Conservation (phyloP, 2,888 invertebrate genomes). For the Ceratothoa steindachneri region DNA sequence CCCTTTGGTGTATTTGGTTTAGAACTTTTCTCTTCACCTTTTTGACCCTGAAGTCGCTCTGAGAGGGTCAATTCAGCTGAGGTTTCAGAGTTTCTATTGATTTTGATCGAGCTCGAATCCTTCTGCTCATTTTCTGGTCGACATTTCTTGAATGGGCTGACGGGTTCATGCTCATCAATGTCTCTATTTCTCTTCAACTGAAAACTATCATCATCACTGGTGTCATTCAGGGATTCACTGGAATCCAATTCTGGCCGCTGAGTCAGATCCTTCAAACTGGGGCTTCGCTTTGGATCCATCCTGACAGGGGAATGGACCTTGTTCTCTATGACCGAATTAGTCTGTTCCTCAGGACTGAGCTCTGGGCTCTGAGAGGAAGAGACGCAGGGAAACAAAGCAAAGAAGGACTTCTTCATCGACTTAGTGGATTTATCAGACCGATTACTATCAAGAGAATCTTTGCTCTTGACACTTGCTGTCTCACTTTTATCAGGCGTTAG, state of each 20-base stretch:
- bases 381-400: conserved; percentile 40
- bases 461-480: conserved; percentile 31
- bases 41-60: not conserved
- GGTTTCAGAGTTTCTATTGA: conserved; percentile 18
- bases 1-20: not conserved
- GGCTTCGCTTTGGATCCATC: not conserved
- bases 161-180: conserved; percentile 27
- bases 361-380: conserved; percentile 32
- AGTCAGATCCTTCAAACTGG: not conserved
- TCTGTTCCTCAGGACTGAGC: conserved; percentile 25
- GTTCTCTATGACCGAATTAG: not conserved
- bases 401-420: conserved; percentile 35
- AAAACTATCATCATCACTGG: not conserved
- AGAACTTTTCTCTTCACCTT: not conserved
- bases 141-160: conserved; percentile 36
- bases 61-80: not conserved
- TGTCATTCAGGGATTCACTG: not conserved
- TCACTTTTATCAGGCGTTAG: conserved; percentile 26
- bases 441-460: conserved; percentile 33
- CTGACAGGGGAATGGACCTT: not conserved
- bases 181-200: not conserved
- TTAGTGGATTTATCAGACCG: conserved; percentile 35
- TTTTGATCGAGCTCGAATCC: not conserved
- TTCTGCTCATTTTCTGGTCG: conserved; percentile 27
- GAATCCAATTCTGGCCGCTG: not conserved